Evolutionary conservation across 1,140 invertebrate species (phyloP), one percentile per base, ranked within the genome.

Genomic region (Zaprionus tsacasi): DNA sequence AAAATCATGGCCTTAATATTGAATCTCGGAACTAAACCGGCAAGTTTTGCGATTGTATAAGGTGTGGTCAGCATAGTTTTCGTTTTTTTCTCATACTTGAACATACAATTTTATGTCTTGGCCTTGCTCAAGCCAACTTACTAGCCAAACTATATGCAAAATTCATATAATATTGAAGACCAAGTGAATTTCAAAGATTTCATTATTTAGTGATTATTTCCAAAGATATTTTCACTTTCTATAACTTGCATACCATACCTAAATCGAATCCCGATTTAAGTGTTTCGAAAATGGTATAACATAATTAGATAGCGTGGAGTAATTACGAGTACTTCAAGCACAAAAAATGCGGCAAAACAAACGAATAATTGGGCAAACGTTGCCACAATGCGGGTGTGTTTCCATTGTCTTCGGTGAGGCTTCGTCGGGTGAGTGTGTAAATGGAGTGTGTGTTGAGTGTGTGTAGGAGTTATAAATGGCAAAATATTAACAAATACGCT

Each of bases 401-500:
- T 73, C 59, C 45, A 50, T 65, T 81, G 75, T 60, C 54, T 38
- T 63, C 58, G 45, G 35, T 11, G 38, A 12, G 38, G n/a, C 54
- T 38, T 63, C 58, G 45, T 21, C 11, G 38, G 38, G 38, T 40
- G n/a, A 17, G 35, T 58, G 43, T 58, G 54, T 45, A 40, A 40
- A 40, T 40, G 13, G 38, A 45, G 40, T 45, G 40, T 43, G 40
- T 69, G 79, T 58, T 48, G 7, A 43, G 65, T 87, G 67, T 83
- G 77, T 66, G 36, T 55, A 15, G 10, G 17, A 65, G 61, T 82
- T 82, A 82, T 88, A 88, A 89, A 76, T 76, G 81, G 74, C 85
- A 78, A 88, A 88, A 91, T 91, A 87, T 81, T 91, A 91, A 91
- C 78, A 83, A 91, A 91, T 83, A 82, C 75, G 87, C 87, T 91